Conservation (phyloP, 2,113 vertebrate genomes). For the Gymnorhina tibicen region DNA sequence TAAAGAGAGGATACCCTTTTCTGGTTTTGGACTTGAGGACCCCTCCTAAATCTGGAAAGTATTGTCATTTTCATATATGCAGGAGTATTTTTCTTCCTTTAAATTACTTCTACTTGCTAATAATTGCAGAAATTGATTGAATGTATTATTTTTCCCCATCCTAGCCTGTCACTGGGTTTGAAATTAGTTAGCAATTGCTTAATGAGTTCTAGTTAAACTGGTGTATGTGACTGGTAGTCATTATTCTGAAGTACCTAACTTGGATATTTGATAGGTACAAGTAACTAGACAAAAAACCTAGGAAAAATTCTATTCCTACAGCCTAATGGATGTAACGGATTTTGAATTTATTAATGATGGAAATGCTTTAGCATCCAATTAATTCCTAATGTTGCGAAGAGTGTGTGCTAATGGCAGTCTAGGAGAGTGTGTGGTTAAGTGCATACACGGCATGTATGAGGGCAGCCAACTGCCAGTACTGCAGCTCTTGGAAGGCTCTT, state of each 20-base stretch:
- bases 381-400: not conserved
- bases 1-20: not conserved
- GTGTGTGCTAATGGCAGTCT: not conserved
- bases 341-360: not conserved
- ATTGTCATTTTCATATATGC: not conserved
- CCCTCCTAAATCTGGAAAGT: not conserved
- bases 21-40: not conserved
- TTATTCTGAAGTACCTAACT: not conserved
- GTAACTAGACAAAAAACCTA: not conserved
- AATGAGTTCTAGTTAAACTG: not conserved
- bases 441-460: accelerated
- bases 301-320: not conserved
- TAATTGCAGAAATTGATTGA: not conserved
- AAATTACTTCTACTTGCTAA: not conserved
- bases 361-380: not conserved
- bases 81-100: not conserved
- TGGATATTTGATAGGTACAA: not conserved
- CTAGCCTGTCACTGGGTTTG: not conserved
- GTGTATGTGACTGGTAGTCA: not conserved
- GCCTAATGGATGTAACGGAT: not conserved
- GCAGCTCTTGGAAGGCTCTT: not conserved
- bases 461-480: not conserved
- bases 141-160: not conserved
- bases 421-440: not conserved
- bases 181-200: not conserved